Evolutionary conservation across 2,113 vertebrate genomes (phyloP), one percentile per base, ranked within the genome.

Genomic region (Zingel zingel): DNA sequence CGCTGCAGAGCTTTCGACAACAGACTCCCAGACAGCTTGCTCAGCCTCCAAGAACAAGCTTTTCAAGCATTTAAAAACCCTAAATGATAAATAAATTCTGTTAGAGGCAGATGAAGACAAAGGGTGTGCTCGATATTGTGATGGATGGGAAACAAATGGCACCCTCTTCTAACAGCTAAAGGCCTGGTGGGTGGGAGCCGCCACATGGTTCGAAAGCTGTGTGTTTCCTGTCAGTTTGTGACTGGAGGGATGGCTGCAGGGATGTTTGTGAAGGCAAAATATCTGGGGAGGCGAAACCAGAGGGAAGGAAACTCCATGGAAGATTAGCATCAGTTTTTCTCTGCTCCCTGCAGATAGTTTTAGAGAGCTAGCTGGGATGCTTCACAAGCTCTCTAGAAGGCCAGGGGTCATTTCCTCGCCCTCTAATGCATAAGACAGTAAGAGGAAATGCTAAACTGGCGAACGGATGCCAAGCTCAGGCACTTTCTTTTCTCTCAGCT

Each of bases 201-300:
- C 68, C 69, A 69, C 77, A 47, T 56, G 77, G 67, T 79, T 45
- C 59, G 21, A 66, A 79, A 45, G 53, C 53, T 64, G 33, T 56
- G 67, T 63, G 63, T 85, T 74, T 33, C 5, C 56, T 79, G 59
- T 83, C 65, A 19, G 1, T 74, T 21, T 73, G 66, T 74, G 45
- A 58, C 84, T 82, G 81, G 7, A 77, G 45, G 64, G 61, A 70
- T 59, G 33, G n/a, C 79, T 72, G 64, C 64, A 72, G 80, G 84
- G 58, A 54, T 72, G 65, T 76, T 75, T 88, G 76, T 59, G 23
- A 51, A 73, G 61, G 16, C 27, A 33, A 30, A 58, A 25, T 45
- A 51, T 69, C 65, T 81, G 18, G 70, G 47, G 36, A 59, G 48
- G 30, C 3, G 51, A 33, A 23, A 54, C 66, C 21, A 43, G 9